Conservation (phyloP, 1,140 invertebrate genomes). For the Drosophila navojoa region DNA sequence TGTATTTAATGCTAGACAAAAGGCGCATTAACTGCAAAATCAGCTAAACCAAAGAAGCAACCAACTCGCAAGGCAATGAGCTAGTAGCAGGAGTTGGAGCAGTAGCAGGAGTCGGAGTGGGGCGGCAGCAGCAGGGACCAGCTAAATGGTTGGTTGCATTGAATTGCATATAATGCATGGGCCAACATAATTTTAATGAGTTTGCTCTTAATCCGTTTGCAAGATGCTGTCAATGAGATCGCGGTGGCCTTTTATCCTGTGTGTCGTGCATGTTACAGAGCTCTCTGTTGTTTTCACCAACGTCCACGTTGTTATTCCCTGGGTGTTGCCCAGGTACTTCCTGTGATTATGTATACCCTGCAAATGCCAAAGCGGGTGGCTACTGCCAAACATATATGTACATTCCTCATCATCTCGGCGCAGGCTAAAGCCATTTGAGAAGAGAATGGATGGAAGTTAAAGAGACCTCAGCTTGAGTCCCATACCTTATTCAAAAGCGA, state of each 20-base stretch:
- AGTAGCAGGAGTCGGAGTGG: background rate
- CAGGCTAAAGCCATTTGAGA: too few species aligned
- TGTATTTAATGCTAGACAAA: constrained; percentile 30
- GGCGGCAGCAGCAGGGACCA: constrained; percentile 3
- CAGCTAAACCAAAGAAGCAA: constrained; percentile 14
- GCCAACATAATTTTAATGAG: constrained; percentile 80
- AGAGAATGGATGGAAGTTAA: too few species aligned
- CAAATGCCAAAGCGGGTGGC: background rate
- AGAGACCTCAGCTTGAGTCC: too few species aligned
- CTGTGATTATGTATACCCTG: constrained; percentile 36
- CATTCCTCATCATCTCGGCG: too few species aligned
- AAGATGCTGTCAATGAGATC: constrained; percentile 78
- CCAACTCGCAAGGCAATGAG: constrained; percentile 5
- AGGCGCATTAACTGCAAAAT: constrained; percentile 37
- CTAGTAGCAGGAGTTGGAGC: background rate
- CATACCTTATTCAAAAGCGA: too few species aligned
- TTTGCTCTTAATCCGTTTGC: constrained; percentile 79
- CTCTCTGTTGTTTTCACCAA: background rate
- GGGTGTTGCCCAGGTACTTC: constrained; percentile 23
- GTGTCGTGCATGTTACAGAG: constrained; percentile 9
- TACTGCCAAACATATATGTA: too few species aligned
- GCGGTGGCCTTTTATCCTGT: constrained; percentile 43
- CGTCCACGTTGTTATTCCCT: constrained; percentile 20
- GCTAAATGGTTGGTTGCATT: constrained; percentile 56
- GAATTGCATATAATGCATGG: constrained; percentile 79